Conservation (phyloP, 2,888 invertebrate genomes). For the Limulus polyphemus region DNA sequence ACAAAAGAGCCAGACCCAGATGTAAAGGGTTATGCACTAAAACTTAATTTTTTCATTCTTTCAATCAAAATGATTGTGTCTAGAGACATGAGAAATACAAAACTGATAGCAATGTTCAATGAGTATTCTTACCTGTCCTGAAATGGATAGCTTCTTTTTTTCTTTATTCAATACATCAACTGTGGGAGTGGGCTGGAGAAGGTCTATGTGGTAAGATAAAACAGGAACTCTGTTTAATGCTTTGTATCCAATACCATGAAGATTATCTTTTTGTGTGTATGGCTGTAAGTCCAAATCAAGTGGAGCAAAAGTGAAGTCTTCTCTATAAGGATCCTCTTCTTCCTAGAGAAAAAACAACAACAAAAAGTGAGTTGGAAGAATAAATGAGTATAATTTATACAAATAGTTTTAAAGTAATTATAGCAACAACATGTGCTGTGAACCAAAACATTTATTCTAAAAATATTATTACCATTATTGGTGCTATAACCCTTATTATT, state of each 20-base stretch:
- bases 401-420: too few species aligned
- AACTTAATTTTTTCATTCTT: too few species aligned
- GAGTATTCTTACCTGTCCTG: conserved; percentile 38
- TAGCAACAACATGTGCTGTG: too few species aligned
- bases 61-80: too few species aligned
- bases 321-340: background rate
- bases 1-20: too few species aligned
- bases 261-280: conserved; percentile 61
- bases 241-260: conserved; percentile 42
- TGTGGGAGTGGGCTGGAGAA: conserved; percentile 11
- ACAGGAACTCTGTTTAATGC: conserved; percentile 30
- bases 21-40: too few species aligned
- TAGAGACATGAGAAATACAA: too few species aligned
- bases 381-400: too few species aligned
- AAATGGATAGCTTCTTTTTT: conserved; percentile 45
- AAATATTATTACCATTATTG: too few species aligned
- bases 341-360: background rate
- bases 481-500: too few species aligned
- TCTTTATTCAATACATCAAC: conserved; percentile 37
- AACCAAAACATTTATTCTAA: too few species aligned
- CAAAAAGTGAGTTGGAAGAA: too few species aligned
- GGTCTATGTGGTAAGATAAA: conserved; percentile 9
- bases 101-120: background rate
- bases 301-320: conserved; percentile 53
- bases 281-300: conserved; percentile 58